Percentiles rank a stretch among this genome's conserved stretches.
phyloP scores from a whole-genome alignment of 1,140 invertebrate genomes.

The Armadillidium nasatum region DNA sequence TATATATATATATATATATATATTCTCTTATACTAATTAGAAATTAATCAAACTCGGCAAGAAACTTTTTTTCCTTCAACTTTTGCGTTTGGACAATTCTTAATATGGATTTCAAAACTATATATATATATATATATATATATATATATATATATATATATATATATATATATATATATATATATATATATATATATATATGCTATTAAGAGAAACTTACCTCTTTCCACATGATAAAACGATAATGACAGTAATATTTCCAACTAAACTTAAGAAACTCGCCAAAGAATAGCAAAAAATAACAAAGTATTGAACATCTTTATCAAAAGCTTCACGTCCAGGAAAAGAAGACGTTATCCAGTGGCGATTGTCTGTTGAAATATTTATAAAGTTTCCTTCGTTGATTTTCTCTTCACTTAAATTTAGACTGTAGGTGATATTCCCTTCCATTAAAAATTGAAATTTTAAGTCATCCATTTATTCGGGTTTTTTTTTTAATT shows the following conservation, averaged over 20 bases:
- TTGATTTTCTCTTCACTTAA: no score
- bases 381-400: no score
- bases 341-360: background rate
- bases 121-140: background rate
- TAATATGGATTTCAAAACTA: no score
- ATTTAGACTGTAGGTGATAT: no score
- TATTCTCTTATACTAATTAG: background rate
- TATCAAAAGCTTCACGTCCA: background rate
- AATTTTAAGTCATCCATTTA: no score
- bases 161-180: background rate
- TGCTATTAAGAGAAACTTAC: background rate
- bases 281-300: background rate
- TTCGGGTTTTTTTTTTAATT: no score
- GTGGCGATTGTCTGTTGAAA: no score
- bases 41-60: no score
- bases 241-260: background rate
- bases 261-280: background rate
- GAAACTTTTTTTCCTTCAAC: no score
- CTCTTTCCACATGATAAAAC: background rate
- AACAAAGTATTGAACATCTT: background rate
- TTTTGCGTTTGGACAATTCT: no score
- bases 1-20: conserved; percentile 2
- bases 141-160: background rate
- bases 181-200: conserved; percentile 4
- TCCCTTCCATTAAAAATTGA: no score